Conservation (phyloP, 2,113 vertebrate species). For the Lophotis ruficrista region DNA sequence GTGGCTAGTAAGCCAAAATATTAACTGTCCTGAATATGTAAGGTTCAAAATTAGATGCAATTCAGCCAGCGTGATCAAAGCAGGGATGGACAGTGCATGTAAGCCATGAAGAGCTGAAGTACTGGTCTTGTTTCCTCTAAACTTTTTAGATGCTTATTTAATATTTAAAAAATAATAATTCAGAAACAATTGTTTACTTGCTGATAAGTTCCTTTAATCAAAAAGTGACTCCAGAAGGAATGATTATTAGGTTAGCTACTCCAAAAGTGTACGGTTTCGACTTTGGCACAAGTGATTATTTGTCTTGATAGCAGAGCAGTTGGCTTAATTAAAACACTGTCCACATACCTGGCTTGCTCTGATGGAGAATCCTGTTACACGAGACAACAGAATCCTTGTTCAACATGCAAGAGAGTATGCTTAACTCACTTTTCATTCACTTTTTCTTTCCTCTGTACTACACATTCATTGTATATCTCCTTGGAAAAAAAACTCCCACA, state of each 20-base stretch:
- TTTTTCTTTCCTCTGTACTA: constrained; percentile 47
- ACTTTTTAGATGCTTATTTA: background rate
- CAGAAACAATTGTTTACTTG: background rate
- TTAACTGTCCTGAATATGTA: background rate
- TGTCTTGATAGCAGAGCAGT: constrained; percentile 47
- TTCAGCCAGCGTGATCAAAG: background rate
- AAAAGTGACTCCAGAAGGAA: background rate
- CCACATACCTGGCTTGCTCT: constrained; percentile 21
- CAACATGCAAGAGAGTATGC: background rate
- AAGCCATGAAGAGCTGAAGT: background rate
- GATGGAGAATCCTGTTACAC: constrained; percentile 38
- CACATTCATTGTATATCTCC: background rate
- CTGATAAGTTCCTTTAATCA: background rate
- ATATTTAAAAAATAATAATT: background rate
- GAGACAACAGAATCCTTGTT: constrained; percentile 69
- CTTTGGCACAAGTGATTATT: constrained; percentile 39
- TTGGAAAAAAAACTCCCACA: background rate
- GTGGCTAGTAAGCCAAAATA: background rate
- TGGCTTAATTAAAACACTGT: constrained; percentile 72
- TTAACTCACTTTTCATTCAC: constrained; percentile 41
- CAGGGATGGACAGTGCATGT: background rate
- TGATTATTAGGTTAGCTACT: background rate
- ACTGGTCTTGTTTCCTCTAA: background rate
- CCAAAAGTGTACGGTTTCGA: background rate
- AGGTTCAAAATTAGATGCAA: background rate